A percentile compares a stretch with the other conserved stretches of the same genome.
phyloP scores from a whole-genome alignment of 2,113 vertebrate species.

The Dromiciops gliroides region DNA sequence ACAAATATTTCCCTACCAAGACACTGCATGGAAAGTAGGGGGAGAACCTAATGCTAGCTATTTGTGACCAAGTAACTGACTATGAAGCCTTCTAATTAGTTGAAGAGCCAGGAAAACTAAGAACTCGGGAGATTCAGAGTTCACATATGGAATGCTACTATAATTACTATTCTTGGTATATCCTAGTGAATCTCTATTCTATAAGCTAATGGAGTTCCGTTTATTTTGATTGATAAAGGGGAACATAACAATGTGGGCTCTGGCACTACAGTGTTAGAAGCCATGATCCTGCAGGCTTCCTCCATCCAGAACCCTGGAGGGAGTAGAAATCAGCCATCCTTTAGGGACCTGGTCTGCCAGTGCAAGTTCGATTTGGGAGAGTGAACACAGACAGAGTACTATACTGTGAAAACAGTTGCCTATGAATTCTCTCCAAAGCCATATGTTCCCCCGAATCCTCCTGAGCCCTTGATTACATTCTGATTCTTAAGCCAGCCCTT shows the following conservation, averaged over 20 bases:
- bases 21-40: not conserved
- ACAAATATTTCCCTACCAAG: not conserved
- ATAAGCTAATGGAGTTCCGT: not conserved
- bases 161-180: not conserved
- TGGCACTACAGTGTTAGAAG: not conserved
- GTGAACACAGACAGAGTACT: not conserved
- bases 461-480: not conserved
- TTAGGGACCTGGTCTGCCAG: not conserved
- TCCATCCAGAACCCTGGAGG: not conserved
- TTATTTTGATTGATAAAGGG: not conserved
- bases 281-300: not conserved
- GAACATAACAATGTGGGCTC: not conserved
- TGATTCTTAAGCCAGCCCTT: not conserved
- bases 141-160: not conserved
- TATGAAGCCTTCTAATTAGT: not conserved
- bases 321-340: not conserved
- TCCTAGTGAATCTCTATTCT: not conserved
- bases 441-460: not conserved
- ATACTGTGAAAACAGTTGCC: not conserved
- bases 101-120: not conserved
- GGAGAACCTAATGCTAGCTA: not conserved
- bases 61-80: not conserved
- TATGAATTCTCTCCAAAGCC: not conserved
- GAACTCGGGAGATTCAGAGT: too few species aligned
- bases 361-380: not conserved